phyloP scores from a whole-genome alignment of 2,113 vertebrate genomes.

The Oreochromis spilurus region DNA sequence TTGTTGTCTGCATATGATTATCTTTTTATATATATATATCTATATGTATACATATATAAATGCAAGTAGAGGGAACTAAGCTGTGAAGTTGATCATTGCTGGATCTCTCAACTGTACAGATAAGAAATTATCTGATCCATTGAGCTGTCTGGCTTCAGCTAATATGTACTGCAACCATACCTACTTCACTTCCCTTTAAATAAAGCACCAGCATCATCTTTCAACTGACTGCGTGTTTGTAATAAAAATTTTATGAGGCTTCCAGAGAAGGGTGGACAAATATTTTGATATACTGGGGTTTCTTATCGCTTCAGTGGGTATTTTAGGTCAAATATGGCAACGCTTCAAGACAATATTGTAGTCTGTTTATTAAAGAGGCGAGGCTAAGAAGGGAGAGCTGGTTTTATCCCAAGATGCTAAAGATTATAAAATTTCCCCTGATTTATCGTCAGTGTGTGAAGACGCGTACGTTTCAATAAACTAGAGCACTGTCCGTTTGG shows the following conservation, averaged over 20 bases:
- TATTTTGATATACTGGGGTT: neutral
- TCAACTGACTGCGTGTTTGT: constrained; percentile 11
- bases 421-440: neutral
- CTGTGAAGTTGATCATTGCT: constrained; percentile 51
- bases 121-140: constrained; percentile 13
- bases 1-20: neutral
- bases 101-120: constrained; percentile 6
- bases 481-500: neutral
- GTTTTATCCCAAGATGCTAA: neutral
- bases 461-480: neutral
- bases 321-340: neutral
- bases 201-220: constrained; percentile 73
- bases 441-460: neutral
- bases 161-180: constrained; percentile 55
- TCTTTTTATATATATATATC: neutral
- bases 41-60: neutral
- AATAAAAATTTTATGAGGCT: neutral
- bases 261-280: neutral
- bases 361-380: neutral
- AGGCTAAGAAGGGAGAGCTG: neutral
- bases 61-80: constrained; percentile 27
- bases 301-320: neutral
- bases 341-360: neutral
- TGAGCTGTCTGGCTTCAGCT: constrained; percentile 41
- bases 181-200: constrained; percentile 70